Conservation (phyloP, 2,797 vertebrate species). For the Enteromius treurensis region DNA sequence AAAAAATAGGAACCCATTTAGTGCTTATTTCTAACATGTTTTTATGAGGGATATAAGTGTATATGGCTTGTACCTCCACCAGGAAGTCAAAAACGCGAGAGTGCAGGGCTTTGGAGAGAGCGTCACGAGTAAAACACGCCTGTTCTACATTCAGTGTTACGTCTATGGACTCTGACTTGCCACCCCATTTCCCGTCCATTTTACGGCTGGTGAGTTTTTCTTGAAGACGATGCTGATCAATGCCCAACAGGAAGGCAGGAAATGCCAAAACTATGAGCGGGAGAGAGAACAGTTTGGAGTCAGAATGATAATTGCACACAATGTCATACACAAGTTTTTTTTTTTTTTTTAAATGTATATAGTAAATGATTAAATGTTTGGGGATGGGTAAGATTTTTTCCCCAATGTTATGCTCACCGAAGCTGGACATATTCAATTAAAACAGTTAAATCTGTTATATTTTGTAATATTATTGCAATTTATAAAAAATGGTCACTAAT, state of each 20-base stretch:
- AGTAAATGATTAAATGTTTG: not conserved
- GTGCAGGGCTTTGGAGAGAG: conserved; percentile 94
- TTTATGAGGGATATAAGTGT: not conserved
- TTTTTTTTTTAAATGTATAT: not conserved
- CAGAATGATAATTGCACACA: not conserved
- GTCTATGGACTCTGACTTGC: conserved; percentile 91
- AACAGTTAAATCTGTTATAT: not conserved
- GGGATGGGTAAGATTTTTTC: not conserved
- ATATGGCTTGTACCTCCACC: conserved; percentile 85
- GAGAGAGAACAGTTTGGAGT: conserved; percentile 30
- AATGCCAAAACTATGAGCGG: conserved; percentile 89
- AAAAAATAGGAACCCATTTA: conserved; percentile 58
- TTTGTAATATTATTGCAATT: not conserved
- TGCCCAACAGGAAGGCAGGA: conserved; percentile 94
- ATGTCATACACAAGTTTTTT: not conserved
- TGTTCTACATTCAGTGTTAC: conserved; percentile 98
- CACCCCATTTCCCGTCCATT: conserved; percentile 99
- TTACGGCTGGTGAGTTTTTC: conserved; percentile 97
- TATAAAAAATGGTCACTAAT: not conserved
- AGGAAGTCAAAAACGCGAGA: conserved; percentile 92
- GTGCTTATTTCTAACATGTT: not conserved
- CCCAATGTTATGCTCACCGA: not conserved
- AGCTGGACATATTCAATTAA: not conserved
- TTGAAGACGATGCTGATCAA: conserved; percentile 90
- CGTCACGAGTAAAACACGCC: conserved; percentile 94